These are phyloP conservation scores for Astropecten irregularis DNA, from an alignment of 53 echinoderm and acorn worm genomes.

Conservation along the genomic window DNA sequence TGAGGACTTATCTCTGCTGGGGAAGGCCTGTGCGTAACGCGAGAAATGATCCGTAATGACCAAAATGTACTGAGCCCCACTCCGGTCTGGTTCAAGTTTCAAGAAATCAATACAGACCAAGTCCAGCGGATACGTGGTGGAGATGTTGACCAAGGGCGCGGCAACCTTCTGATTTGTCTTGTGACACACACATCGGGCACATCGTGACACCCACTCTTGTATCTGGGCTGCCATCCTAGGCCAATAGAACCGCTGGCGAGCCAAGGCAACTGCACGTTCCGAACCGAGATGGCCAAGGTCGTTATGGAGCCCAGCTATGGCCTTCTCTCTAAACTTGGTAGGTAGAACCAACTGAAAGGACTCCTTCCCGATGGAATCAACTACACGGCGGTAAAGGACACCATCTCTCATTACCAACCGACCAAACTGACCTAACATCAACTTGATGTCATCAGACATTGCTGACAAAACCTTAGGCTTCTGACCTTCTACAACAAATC, in stretches of 20 bases:
- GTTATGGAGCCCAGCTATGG: constrained; percentile 45
- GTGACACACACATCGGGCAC: constrained; percentile 12
- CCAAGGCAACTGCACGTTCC: constrained; percentile 39
- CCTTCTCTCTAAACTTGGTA: constrained; percentile 11
- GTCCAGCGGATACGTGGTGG: constrained; percentile 53
- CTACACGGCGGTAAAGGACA: neutral
- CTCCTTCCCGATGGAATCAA: neutral
- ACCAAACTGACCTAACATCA: neutral
- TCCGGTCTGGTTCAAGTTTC: constrained; percentile 45
- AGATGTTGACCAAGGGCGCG: constrained; percentile 62
- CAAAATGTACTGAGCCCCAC: constrained; percentile 47
- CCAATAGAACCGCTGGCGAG: constrained; percentile 61
- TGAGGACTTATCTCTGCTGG: constrained; percentile 40
- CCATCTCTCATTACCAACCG: constrained; percentile 6
- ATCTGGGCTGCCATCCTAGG: constrained; percentile 22
- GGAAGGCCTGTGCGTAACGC: constrained; percentile 37
- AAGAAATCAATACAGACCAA: constrained; percentile 63
- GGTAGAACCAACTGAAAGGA: constrained; percentile 59
- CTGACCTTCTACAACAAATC: neutral
- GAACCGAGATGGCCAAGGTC: constrained; percentile 50
- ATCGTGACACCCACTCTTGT: neutral
- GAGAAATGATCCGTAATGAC: constrained; percentile 63
- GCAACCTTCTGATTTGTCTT: constrained; percentile 26
- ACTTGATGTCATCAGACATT: neutral
- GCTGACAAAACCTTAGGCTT: neutral